Conservation (phyloP, 2,888 invertebrate species). For the Eumacrocentrus americanus region DNA sequence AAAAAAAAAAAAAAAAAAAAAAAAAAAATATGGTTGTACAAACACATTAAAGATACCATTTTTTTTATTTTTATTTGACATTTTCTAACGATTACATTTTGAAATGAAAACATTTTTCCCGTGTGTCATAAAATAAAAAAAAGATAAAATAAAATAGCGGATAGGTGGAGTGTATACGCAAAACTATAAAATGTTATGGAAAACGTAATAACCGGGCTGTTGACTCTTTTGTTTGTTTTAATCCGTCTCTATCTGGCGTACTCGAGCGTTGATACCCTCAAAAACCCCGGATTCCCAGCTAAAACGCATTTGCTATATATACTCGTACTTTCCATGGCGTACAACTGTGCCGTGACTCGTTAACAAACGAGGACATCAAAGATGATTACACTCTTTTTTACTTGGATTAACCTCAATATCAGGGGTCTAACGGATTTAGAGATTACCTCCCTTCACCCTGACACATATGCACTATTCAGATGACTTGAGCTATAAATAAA, state of each 20-base stretch:
- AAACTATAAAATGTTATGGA: not conserved
- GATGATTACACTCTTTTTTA: too few relatives aligned
- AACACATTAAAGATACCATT: not conserved
- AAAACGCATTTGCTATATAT: too few relatives aligned
- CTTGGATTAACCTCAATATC: too few relatives aligned
- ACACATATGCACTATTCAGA: too few relatives aligned
- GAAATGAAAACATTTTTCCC: not conserved
- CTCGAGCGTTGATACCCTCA: slow-evolving; percentile 11
- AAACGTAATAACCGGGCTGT: not conserved
- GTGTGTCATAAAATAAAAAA: not conserved
- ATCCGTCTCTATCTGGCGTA: slow-evolving; percentile 1
- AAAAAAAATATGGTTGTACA: not conserved
- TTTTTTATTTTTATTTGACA: not conserved
- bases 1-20: not conserved
- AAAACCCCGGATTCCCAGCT: slow-evolving; percentile 29
- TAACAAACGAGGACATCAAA: too few relatives aligned
- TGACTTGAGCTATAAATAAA: too few relatives aligned
- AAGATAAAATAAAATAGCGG: not conserved
- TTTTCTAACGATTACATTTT: not conserved
- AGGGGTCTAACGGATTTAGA: too few relatives aligned
- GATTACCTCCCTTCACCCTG: too few relatives aligned
- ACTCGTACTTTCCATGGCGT: too few relatives aligned
- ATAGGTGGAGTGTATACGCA: not conserved
- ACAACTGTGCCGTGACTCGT: too few relatives aligned
- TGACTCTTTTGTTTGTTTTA: slow-evolving; percentile 9